phyloP scores from a whole-genome alignment of 2,113 vertebrate species.

The Lamprotornis superbus region DNA sequence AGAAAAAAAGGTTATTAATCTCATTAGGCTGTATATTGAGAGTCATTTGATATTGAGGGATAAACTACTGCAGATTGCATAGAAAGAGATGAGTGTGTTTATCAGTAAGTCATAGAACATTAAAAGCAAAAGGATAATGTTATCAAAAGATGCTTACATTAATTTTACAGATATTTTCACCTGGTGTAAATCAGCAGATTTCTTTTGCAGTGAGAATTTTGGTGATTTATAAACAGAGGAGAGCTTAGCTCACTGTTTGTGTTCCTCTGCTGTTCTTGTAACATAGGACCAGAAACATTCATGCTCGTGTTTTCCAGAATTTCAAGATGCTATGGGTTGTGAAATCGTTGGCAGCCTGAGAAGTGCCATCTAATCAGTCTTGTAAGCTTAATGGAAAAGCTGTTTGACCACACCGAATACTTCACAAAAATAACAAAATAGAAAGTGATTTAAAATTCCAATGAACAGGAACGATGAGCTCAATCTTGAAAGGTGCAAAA shows the following conservation, averaged over 20 bases:
- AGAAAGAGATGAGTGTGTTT: neutral
- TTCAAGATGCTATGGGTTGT: neutral
- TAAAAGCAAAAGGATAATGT: neutral
- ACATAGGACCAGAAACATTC: neutral
- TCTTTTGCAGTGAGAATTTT: neutral
- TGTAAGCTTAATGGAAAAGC: neutral
- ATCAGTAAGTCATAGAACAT: neutral
- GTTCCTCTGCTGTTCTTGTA: neutral
- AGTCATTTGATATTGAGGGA: neutral
- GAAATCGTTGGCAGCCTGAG: neutral
- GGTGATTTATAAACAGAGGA: neutral
- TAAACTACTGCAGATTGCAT: neutral
- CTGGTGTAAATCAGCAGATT: neutral
- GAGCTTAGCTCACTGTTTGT: neutral
- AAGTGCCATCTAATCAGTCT: neutral
- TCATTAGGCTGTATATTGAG: neutral
- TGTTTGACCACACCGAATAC: neutral
- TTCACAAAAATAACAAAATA: neutral
- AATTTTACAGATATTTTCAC: neutral
- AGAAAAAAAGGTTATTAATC: neutral
- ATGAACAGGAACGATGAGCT: neutral
- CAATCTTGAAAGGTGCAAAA: neutral
- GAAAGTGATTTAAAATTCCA: constrained; percentile 3
- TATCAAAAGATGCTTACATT: neutral
- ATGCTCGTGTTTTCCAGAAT: neutral